phyloP scores from a whole-genome alignment of 2,888 invertebrate genomes.

The Cremastobaeus sp. region DNA sequence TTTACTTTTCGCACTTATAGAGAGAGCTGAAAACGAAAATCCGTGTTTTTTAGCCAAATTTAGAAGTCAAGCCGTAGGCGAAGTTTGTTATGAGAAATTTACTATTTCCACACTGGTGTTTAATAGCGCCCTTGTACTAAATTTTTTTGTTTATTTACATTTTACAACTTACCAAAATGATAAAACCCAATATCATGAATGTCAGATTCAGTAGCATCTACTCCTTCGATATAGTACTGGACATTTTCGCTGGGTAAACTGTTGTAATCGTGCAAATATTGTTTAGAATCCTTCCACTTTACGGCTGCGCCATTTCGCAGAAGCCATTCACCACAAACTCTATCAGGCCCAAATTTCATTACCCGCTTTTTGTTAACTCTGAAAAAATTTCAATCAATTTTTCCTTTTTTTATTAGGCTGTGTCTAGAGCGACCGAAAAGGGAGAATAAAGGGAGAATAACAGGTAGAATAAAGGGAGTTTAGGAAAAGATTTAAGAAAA shows the following conservation, averaged over 20 bases:
- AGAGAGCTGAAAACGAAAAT: too few relatives aligned
- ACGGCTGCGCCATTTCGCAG: slow-evolving; percentile 92
- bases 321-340: slow-evolving; percentile 97
- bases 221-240: slow-evolving; percentile 81
- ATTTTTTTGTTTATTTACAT: background rate
- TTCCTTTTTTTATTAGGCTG: too few relatives aligned
- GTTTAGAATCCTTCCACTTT: slow-evolving; percentile 82
- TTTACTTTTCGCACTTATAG: too few relatives aligned
- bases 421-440: too few relatives aligned
- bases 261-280: slow-evolving; percentile 86
- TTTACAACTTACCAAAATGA: slow-evolving; percentile 83
- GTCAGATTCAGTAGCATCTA: slow-evolving; percentile 89
- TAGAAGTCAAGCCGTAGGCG: too few relatives aligned
- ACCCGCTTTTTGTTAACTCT: slow-evolving; percentile 84
- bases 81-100: too few relatives aligned
- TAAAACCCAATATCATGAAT: slow-evolving; percentile 91
- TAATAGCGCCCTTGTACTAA: too few relatives aligned
- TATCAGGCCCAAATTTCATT: slow-evolving; percentile 88
- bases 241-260: slow-evolving; percentile 82
- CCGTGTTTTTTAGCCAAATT: too few relatives aligned
- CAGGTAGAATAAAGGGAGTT: background rate
- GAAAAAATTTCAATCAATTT: slow-evolving; percentile 26
- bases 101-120: too few relatives aligned
- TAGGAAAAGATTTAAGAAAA: too few relatives aligned
- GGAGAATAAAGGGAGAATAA: background rate